Evolutionary conservation across 2,113 vertebrate genomes (phyloP).

Genomic region (Mungos mungo): DNA sequence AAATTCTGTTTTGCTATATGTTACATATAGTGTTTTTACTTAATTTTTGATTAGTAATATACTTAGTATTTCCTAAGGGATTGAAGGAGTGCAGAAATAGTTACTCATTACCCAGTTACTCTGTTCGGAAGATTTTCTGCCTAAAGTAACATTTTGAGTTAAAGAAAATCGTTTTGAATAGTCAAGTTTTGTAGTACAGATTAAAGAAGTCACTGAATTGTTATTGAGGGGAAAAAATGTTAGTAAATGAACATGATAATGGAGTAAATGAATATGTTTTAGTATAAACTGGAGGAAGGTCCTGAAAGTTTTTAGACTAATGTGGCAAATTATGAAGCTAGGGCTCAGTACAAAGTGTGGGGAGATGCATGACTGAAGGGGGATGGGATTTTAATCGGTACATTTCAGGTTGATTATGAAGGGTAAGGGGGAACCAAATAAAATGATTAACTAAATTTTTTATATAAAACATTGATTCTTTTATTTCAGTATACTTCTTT

Average conservation of each 20-base stretch:
- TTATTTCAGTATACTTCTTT: conserved; percentile 77
- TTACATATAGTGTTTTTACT: neutral
- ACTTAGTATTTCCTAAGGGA: neutral
- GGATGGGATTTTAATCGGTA: neutral
- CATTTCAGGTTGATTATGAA: neutral
- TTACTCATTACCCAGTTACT: neutral
- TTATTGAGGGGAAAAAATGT: neutral
- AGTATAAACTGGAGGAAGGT: neutral
- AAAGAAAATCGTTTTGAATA: neutral
- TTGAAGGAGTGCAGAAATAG: neutral
- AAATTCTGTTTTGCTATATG: neutral
- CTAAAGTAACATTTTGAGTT: conserved; percentile 19
- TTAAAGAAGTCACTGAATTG: neutral
- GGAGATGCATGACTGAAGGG: neutral
- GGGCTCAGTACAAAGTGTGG: neutral
- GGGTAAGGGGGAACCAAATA: conserved; percentile 40
- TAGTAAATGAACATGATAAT: neutral
- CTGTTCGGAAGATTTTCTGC: neutral
- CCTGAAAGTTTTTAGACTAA: neutral
- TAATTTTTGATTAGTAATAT: neutral
- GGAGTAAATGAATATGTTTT: neutral
- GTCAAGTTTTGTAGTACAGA: neutral
- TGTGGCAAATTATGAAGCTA: neutral
- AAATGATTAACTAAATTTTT: conserved; percentile 76
- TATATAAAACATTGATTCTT: conserved; percentile 71